Evolutionary conservation across 1,140 invertebrate species (phyloP).

Genomic region (Apis cerana): DNA sequence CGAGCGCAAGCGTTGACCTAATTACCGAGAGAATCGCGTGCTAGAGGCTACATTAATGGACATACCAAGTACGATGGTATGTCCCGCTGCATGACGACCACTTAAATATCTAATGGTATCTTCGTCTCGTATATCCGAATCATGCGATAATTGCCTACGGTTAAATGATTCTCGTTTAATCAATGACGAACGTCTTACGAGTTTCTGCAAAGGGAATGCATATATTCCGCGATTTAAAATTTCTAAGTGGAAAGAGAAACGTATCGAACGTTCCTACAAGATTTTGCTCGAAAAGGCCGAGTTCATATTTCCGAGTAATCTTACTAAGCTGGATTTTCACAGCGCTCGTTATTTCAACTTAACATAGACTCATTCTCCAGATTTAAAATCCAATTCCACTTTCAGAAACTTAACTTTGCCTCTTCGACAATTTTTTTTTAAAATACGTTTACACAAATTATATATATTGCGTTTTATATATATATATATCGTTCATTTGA

Average conservation of each 20-base stretch:
- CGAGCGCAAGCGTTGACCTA: constrained; percentile 55
- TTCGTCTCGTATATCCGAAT: background rate
- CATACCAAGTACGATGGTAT: constrained; percentile 44
- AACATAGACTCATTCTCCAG: too few relatives aligned
- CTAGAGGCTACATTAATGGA: constrained; percentile 49
- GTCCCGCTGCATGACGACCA: constrained; percentile 23
- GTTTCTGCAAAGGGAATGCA: background rate
- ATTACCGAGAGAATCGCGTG: constrained; percentile 50
- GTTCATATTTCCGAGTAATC: too few relatives aligned
- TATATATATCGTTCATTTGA: too few relatives aligned
- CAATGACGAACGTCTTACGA: constrained; percentile 2
- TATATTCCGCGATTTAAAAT: background rate
- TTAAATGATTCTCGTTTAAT: constrained; percentile 18
- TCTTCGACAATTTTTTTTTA: background rate
- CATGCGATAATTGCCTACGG: constrained; percentile 10
- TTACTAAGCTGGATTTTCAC: too few relatives aligned
- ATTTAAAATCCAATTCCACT: too few relatives aligned
- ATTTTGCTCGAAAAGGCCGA: too few relatives aligned
- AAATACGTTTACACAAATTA: too few relatives aligned
- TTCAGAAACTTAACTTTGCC: too few relatives aligned
- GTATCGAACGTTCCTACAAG: too few relatives aligned
- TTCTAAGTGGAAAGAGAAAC: too few relatives aligned
- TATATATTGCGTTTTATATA: too few relatives aligned
- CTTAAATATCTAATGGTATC: constrained; percentile 57
- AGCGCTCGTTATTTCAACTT: too few relatives aligned